Conservation (phyloP, 2,113 vertebrate genomes). For the Aptenodytes patagonicus region DNA sequence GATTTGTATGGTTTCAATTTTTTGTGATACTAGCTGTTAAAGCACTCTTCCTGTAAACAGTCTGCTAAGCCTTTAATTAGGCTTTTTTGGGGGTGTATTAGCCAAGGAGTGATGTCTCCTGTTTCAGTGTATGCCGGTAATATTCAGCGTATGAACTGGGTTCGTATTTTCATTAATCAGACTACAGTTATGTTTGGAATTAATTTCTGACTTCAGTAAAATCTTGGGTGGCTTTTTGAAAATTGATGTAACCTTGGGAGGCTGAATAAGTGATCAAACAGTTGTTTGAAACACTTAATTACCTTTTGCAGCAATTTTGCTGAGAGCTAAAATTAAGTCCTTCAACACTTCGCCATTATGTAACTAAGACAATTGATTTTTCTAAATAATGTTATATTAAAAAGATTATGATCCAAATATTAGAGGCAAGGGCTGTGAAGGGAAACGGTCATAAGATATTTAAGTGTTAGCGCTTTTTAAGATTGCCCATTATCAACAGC, state of each 20-base stretch:
- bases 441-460: conserved; percentile 73
- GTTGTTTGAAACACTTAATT: conserved; percentile 78
- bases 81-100: not conserved
- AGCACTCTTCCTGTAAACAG: not conserved
- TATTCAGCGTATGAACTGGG: not conserved
- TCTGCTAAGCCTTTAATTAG: not conserved
- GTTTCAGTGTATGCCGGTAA: not conserved
- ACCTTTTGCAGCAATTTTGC: conserved; percentile 75
- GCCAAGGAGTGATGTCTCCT: not conserved
- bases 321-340: conserved; percentile 79
- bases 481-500: conserved; percentile 74
- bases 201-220: conserved; percentile 63
- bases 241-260: conserved; percentile 77
- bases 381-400: conserved; percentile 81
- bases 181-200: conserved; percentile 30
- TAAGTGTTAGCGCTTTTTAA: conserved; percentile 70
- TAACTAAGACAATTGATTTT: conserved; percentile 83
- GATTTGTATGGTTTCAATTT: not conserved
- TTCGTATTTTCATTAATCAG: not conserved
- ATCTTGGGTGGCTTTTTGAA: conserved; percentile 65
- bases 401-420: conserved; percentile 79
- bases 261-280: conserved; percentile 67
- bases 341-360: conserved; percentile 75
- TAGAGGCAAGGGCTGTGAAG: conserved; percentile 77
- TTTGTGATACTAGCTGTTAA: not conserved